Percentiles rank a stretch among this genome's conserved stretches.
Evolutionary conservation across 1,140 invertebrate species (phyloP).

Genomic region (Lithobius niger): DNA sequence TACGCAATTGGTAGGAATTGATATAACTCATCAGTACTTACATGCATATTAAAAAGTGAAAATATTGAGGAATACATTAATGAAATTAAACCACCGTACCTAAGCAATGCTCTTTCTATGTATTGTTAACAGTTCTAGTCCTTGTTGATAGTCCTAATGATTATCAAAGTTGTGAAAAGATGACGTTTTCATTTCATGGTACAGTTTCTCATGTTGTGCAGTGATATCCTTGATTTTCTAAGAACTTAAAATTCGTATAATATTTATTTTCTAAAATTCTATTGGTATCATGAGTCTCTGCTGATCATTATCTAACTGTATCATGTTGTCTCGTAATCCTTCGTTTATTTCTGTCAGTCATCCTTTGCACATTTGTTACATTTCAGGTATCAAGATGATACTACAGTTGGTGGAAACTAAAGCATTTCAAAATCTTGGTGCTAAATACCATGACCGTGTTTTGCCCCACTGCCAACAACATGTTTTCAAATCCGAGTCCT

Average conservation of each 20-base stretch:
- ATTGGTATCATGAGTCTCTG: background rate
- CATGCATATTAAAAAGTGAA: too few relatives aligned
- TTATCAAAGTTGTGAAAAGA: too few relatives aligned
- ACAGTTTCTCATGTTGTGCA: too few relatives aligned
- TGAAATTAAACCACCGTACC: too few relatives aligned
- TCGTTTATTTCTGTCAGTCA: background rate
- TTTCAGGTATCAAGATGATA: constrained; percentile 41
- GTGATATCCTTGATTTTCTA: too few relatives aligned
- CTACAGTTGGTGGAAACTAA: constrained; percentile 42
- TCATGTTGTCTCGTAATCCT: background rate
- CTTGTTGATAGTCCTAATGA: too few relatives aligned
- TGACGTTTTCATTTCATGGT: too few relatives aligned
- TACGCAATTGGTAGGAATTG: too few relatives aligned
- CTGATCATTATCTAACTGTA: background rate
- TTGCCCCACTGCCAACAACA: constrained; percentile 52
- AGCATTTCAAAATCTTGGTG: constrained; percentile 36
- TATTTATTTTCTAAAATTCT: background rate
- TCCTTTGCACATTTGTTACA: background rate
- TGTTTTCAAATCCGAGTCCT: constrained; percentile 56
- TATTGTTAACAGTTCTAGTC: too few relatives aligned
- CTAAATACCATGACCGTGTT: constrained; percentile 9
- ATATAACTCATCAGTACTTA: too few relatives aligned
- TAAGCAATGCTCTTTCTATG: too few relatives aligned
- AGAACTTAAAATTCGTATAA: background rate
- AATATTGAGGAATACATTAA: too few relatives aligned